Percentiles rank a stretch among this genome's conserved stretches.
Conservation (phyloP, 2,113 vertebrate species). For the Pelecanus crispus region DNA sequence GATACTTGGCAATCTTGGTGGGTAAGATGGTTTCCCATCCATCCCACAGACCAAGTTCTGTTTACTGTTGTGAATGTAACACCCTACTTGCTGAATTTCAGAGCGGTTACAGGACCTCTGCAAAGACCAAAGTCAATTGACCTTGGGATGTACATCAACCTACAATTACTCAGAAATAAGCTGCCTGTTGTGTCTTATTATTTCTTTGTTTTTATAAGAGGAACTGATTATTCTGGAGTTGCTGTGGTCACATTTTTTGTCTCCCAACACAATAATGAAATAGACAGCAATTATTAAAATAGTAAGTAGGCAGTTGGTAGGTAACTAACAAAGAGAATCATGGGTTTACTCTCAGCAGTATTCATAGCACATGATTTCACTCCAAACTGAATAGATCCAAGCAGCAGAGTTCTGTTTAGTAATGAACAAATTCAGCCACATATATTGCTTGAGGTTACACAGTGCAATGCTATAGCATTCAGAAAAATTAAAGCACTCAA, state of each 20-base stretch:
- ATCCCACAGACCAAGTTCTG: neutral
- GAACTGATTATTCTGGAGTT: neutral
- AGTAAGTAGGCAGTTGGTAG: neutral
- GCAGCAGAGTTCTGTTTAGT: neutral
- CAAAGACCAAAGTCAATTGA: neutral
- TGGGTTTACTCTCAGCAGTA: neutral
- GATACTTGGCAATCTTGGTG: neutral
- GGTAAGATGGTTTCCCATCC: neutral
- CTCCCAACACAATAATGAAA: neutral
- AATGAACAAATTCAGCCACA: neutral
- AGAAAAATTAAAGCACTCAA: neutral
- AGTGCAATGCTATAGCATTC: neutral
- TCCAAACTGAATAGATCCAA: neutral
- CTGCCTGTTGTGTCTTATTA: neutral
- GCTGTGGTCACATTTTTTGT: neutral
- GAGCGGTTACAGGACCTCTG: neutral
- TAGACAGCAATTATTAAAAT: neutral
- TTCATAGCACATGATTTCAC: neutral
- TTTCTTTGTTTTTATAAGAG: neutral
- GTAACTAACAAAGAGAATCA: neutral
- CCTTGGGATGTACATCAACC: neutral
- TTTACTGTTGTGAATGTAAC: neutral
- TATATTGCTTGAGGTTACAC: neutral
- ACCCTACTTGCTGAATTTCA: neutral
- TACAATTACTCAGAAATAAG: neutral